These are phyloP conservation scores for Blomia tropicalis DNA, from an alignment of 2,888 invertebrate species.

Conservation along the genomic window DNA sequence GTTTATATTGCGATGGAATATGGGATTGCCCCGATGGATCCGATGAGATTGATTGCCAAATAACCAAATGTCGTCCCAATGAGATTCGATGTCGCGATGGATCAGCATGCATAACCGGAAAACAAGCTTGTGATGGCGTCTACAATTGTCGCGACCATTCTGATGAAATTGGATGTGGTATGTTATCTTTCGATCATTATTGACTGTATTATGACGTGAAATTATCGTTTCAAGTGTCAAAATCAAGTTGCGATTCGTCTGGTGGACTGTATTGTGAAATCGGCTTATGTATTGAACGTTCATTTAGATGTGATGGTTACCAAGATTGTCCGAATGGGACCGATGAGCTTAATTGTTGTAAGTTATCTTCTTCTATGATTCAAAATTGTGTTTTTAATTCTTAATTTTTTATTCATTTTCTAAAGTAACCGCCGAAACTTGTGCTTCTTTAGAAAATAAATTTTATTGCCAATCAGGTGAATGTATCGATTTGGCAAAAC, in stretches of 20 bases:
- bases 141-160: constrained; percentile 31
- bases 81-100: constrained; percentile 29
- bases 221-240: constrained; percentile 22
- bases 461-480: constrained; percentile 26
- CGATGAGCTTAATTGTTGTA: constrained; percentile 31
- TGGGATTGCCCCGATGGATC: constrained; percentile 55
- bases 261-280: constrained; percentile 43
- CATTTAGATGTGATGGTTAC: constrained; percentile 33
- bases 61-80: constrained; percentile 27
- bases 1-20: constrained; percentile 46
- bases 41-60: constrained; percentile 50
- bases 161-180: constrained; percentile 30
- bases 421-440: background rate
- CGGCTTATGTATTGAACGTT: constrained; percentile 45
- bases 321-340: constrained; percentile 31
- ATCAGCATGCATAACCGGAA: constrained; percentile 28
- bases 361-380: constrained; percentile 20
- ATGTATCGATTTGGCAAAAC: constrained; percentile 35
- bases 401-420: background rate
- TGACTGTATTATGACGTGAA: background rate
- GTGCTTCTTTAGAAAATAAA: background rate
- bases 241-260: constrained; percentile 27
- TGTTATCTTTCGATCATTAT: background rate
- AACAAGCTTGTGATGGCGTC: constrained; percentile 29
- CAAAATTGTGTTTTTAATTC: background rate